Percentiles rank a stretch among this genome's conserved stretches.
phyloP scores from a whole-genome alignment of 2,797 vertebrate genomes.

The Gadopsis bispinosus region DNA sequence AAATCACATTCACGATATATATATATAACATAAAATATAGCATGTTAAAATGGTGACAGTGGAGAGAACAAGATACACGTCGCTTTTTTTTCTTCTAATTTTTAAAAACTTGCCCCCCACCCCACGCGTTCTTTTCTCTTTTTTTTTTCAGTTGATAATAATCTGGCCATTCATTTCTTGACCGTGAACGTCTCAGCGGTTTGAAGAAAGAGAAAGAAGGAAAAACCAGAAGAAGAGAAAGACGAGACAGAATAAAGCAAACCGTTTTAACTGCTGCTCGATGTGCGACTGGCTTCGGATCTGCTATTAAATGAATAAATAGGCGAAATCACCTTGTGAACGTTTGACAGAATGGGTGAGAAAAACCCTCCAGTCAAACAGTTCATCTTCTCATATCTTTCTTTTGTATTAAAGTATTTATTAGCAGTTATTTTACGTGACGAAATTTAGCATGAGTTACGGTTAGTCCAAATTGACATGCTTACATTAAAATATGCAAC shows the following conservation, averaged over 20 bases:
- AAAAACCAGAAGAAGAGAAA: slow-evolving; percentile 14
- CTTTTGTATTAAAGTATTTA: slow-evolving; percentile 21
- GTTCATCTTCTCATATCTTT: neutral
- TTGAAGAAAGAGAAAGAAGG: neutral
- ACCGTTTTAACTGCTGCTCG: slow-evolving; percentile 28
- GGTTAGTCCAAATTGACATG: neutral
- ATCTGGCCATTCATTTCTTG: slow-evolving; percentile 49
- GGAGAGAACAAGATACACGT: slow-evolving; percentile 8
- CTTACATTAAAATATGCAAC: slow-evolving; percentile 7
- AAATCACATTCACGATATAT: neutral
- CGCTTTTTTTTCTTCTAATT: neutral
- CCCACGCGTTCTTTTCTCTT: neutral
- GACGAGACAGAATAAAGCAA: slow-evolving; percentile 40
- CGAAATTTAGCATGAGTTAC: neutral
- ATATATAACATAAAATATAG: neutral
- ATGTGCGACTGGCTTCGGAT: slow-evolving; percentile 25
- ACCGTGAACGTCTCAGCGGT: slow-evolving; percentile 46
- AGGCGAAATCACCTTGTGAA: slow-evolving; percentile 37
- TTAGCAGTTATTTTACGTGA: slow-evolving; percentile 2
- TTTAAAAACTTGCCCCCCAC: slow-evolving; percentile 27
- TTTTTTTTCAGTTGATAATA: slow-evolving; percentile 32
- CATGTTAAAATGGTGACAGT: slow-evolving; percentile 1
- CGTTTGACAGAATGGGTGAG: slow-evolving; percentile 14
- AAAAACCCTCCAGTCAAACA: slow-evolving; percentile 35
- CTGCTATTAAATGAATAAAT: slow-evolving; percentile 46